phyloP scores from a whole-genome alignment of 30 jellyfish, hydroid and myxozoan genomes.

The Sanderia malayensis region DNA sequence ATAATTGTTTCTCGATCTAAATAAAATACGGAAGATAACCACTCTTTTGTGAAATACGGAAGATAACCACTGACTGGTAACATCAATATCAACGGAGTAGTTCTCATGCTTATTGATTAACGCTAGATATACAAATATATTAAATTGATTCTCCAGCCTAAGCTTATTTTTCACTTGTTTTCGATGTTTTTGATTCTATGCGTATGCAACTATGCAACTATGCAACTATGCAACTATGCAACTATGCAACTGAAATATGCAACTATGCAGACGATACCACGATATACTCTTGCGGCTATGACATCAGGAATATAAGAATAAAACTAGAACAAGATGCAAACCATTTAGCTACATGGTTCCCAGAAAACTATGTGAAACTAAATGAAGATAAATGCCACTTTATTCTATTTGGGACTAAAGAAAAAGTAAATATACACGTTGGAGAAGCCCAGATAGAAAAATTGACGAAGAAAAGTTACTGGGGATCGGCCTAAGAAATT shows the following conservation, averaged over 20 bases:
- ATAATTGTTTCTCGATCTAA: no score
- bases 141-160: no score
- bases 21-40: no score
- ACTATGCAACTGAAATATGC: background rate
- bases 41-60: no score
- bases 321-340: background rate
- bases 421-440: background rate
- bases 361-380: slow-evolving; percentile 9
- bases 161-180: no score
- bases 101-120: no score
- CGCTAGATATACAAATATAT: no score
- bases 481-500: slow-evolving; percentile 26
- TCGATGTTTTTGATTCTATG: no score
- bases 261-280: background rate
- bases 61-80: no score
- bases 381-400: slow-evolving; percentile 42
- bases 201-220: no score
- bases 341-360: background rate
- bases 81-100: no score
- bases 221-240: background rate
- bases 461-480: slow-evolving; percentile 19
- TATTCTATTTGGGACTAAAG: background rate
- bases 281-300: background rate
- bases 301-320: no score
- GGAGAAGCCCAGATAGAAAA: slow-evolving; percentile 7